Evolutionary conservation across 2,113 vertebrate genomes (phyloP), one percentile per base, ranked within the genome.

Genomic region (Eptesicus fuscus): DNA sequence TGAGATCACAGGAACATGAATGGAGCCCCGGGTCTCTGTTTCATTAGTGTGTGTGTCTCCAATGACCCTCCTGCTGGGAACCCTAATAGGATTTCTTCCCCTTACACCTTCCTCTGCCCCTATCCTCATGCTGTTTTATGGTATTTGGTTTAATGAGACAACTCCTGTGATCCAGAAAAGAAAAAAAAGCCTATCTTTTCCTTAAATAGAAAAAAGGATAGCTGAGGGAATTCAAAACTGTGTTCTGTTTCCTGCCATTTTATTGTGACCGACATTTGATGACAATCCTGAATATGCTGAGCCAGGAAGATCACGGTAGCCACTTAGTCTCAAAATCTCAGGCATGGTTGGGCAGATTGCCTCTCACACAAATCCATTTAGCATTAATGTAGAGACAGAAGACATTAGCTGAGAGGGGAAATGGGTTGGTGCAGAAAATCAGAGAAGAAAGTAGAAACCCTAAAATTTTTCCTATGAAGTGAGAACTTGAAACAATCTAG

Each of bases 11-110:
- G 95, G 90, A 90, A 73, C 77, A 20, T 47, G 90, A 83, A 61
- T 8, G 47, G 71, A 93, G 79, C 83, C 91, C 59, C 74, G 95
- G 73, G 63, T 77, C 94, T 87, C 93, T 94, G 28, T 87, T 94
- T 94, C 56, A 0, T 83, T 89, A 51, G 44, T 3, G 13, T 76
- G n/a, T 8, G 7, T 42, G 63, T 96, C 95, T 90, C 79, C 71
- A 56, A 20, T 63, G 94, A 91, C 42, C 49, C 8, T 83, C 97
- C 74, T 91, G 93, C 97, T 98, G 98, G 30, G 93, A 85, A 17
- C 44, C 95, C 94, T 96, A 91, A 98, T 93, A 94, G 97, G 92
- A 92, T 98, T 96, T 97, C 69, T 89, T 73, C 83, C 86, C 37
- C 35, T 80, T 12, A 47, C 73, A 90, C 95, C 92, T 97, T 80